Conservation (phyloP, 2,888 invertebrate genomes). For the Nomada hirtipes region DNA sequence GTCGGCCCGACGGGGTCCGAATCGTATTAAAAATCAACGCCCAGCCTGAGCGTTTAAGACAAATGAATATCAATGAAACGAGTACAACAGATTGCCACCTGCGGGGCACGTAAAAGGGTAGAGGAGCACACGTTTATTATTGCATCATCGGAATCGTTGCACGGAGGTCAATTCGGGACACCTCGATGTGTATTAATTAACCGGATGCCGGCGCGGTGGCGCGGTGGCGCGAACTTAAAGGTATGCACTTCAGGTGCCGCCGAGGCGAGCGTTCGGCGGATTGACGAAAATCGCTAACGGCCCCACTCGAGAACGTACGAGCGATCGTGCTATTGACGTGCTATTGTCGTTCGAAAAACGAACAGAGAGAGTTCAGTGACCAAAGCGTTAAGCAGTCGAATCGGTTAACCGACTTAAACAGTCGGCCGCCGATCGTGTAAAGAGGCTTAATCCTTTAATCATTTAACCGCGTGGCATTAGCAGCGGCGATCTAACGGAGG, state of each 20-base stretch:
- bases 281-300: too few species aligned
- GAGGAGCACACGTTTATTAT: too few species aligned
- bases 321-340: background rate
- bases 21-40: too few species aligned
- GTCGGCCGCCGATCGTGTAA: constrained; percentile 46
- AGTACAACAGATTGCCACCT: too few species aligned
- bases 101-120: too few species aligned
- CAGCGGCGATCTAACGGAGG: constrained; percentile 38
- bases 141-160: too few species aligned
- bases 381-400: constrained; percentile 33
- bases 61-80: too few species aligned
- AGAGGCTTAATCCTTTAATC: constrained; percentile 47
- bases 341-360: background rate
- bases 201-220: background rate
- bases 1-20: too few species aligned
- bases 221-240: constrained; percentile 2
- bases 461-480: constrained; percentile 54
- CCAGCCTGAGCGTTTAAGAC: too few species aligned
- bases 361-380: constrained; percentile 38
- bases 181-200: constrained; percentile 24
- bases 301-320: background rate
- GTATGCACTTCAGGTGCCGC: background rate
- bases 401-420: constrained; percentile 41
- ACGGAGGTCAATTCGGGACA: background rate
- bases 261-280: background rate